Base-by-base conservation (phyloP, 2,113 vertebrate genomes). In the Brachypodius melanocephalos region DNA sequence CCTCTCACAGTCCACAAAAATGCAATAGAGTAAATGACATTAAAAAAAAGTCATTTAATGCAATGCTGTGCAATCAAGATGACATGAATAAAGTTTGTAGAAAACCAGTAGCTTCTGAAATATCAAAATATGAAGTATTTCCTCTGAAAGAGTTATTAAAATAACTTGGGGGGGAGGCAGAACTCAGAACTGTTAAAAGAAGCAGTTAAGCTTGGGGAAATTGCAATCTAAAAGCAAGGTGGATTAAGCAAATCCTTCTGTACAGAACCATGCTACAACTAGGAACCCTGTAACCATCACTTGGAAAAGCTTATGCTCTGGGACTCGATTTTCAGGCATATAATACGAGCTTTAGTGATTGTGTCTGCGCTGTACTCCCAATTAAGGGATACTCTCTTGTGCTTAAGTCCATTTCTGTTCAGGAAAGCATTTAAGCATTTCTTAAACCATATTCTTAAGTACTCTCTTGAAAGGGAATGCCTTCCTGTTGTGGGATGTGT, bases 231-330 rank as follows among this genome's bases (percentile, higher is more conserved):
- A 96, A 95, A 95, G 95, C 93, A 96, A 96, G 93, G 95, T 91
- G 88, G 96, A 94, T 95, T 96, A 97, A 96, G 93, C 95, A 97
- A 97, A 96, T 96, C 94, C 96, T 95, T 96, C 95, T 97, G 91
- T 95, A 97, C 75, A 96, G 95, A 96, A 88, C 93, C 93, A 83
- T 91, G 94, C 85, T 93, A 91, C 92, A 96, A 74, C 71, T 95
- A 95, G 94, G 96, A 97, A 90, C 93, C 93, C 88, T 96, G 83
- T 95, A 97, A 96, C 95, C 95, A 96, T 97, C 85, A 83, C 93
- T 91, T 0, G 34, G 88, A 95, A 95, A 94, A 90, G 95, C 95
- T 95, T 74, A 95, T 5, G 73, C 92, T 96, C 93, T 81, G 84
- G 94, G 95, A 91, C 95, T 96, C 8, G 84, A 88, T 95, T 94